A percentile compares a stretch with the other conserved stretches of the same genome.
Conservation (phyloP, 2,113 vertebrate species). For the Lepidiolamprologus cunningtoni region DNA sequence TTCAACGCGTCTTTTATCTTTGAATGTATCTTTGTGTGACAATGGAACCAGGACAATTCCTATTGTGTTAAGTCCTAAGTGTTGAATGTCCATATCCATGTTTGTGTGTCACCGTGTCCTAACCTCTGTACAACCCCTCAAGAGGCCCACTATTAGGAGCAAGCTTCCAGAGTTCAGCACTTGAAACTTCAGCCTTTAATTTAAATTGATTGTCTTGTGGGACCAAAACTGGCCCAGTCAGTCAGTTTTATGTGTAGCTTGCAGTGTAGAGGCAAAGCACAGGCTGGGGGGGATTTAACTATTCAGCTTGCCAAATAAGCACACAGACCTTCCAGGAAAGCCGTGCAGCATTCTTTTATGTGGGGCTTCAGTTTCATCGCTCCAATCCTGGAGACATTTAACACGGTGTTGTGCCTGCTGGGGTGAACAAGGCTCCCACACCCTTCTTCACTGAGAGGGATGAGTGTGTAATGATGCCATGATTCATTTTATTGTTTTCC, state of each 20-base stretch:
- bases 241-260: not conserved
- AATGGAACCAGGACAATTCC: not conserved
- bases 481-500: not conserved
- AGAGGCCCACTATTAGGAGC: not conserved
- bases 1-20: not conserved
- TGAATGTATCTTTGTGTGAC: not conserved
- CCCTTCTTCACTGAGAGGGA: not conserved
- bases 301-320: constrained; percentile 15
- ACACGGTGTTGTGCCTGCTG: not conserved
- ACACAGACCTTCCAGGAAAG: not conserved
- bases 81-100: not conserved
- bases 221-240: not conserved
- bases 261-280: not conserved
- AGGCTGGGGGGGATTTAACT: not conserved
- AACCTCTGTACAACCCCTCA: not conserved
- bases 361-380: constrained; percentile 16
- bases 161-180: not conserved
- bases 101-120: not conserved
- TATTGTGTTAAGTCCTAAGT: not conserved
- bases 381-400: not conserved
- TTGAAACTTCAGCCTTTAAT: not conserved
- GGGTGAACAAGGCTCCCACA: not conserved
- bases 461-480: not conserved
- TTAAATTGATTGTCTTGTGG: constrained; percentile 10
- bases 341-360: constrained; percentile 9